These are phyloP conservation scores for Chesias legatella DNA, from an alignment of 2,888 invertebrate species.

Conservation along the genomic window DNA sequence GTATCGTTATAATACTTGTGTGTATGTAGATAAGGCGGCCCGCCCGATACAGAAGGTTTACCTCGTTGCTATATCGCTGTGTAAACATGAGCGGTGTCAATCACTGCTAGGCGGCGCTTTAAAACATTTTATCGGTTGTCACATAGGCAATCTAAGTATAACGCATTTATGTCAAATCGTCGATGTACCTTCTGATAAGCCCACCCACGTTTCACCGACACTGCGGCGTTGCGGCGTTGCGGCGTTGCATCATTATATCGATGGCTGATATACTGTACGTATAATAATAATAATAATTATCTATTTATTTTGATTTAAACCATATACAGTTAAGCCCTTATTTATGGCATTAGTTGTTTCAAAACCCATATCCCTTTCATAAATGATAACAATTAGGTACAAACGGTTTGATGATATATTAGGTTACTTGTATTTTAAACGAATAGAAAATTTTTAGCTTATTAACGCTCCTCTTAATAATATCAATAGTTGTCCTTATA, in stretches of 20 bases:
- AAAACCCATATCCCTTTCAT: no score
- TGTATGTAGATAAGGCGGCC: constrained; percentile 61
- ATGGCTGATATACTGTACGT: constrained; percentile 51
- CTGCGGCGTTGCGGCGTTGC: constrained; percentile 62
- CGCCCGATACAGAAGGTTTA: constrained; percentile 61
- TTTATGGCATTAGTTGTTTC: no score
- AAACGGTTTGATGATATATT: no score
- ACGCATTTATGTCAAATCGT: constrained; percentile 78
- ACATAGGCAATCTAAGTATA: constrained; percentile 73
- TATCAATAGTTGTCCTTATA: no score
- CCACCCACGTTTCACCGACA: constrained; percentile 67
- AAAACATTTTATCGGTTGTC: constrained; percentile 76
- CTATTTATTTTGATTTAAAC: no score
- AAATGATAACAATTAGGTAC: no score
- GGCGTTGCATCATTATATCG: constrained; percentile 63
- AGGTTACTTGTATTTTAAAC: no score
- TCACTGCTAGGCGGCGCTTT: constrained; percentile 74
- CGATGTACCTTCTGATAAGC: constrained; percentile 72
- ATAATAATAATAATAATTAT: no score
- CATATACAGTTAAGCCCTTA: no score
- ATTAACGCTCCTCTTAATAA: no score
- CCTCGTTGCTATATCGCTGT: constrained; percentile 62
- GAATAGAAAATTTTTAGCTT: no score
- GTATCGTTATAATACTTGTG: constrained; percentile 55
- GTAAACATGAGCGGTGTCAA: constrained; percentile 73